Base-by-base conservation (phyloP, 2,888 invertebrate species). In the Tetragonisca angustula region DNA sequence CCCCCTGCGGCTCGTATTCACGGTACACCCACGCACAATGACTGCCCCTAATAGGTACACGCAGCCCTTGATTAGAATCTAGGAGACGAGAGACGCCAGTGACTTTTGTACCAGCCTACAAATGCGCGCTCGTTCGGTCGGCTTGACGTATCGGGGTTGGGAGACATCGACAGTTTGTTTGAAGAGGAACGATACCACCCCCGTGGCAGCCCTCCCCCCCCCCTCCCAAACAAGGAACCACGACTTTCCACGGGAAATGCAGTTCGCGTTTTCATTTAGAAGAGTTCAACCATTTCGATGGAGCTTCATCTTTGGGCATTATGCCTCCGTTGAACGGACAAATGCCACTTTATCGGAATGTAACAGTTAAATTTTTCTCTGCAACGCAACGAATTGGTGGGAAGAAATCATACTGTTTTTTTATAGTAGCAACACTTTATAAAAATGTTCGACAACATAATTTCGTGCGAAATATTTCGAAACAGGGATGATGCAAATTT, bases 51-150 rank as follows among this genome's bases (percentile, higher is more conserved):
- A 94, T 94, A 93, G 93, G 92, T 94, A 94, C 92, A 94, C 92
- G 94, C 92, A 93, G 93, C 91, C 92, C 92, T 91, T 94, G 94
- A 94, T 94, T 94, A 94, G 92, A 94, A 93, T 90, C 91, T 91
- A 87, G 86, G 89, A 90, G 80, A 79, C 81, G 87, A 79, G 83
- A 87, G 81, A 87, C 79, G 68, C 71, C 76, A 54, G 83, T 87
- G 89, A 88, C 89, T 89, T 88, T 84, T 88, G 84, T 84, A 54
- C 74, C 67, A 80, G 81, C 78, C 80, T 76, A 65, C 77, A 64
- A 76, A 72, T 68, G 77, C 62, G 54, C 54, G 71, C 69, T 81
- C 64, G 76, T 52, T 67, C 54, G 76, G 36, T 54, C 52, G 71
- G 54, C 61, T 70, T 70, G 79, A 24, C 59, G 36, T 24, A 61